A percentile compares a stretch with the other conserved stretches of the same genome.
Evolutionary conservation across 2,113 vertebrate genomes (phyloP).

Genomic region (Oceanodroma tethys): DNA sequence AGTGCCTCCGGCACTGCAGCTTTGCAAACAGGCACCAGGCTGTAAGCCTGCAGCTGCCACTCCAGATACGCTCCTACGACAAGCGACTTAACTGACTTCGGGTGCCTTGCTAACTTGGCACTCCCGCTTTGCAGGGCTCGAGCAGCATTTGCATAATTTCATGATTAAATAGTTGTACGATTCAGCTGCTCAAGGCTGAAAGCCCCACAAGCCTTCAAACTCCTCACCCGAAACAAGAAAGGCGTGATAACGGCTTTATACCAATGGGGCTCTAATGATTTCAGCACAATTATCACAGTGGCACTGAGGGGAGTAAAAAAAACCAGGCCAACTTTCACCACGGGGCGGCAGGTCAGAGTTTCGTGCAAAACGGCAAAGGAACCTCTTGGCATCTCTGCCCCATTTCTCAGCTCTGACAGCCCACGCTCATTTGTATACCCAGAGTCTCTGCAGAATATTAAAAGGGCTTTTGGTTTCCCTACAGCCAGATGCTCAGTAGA

Average conservation of each 20-base stretch:
- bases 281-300: not conserved
- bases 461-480: slow-evolving; percentile 20
- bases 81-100: not conserved
- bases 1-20: not conserved
- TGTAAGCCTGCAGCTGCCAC: not conserved
- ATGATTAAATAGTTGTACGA: not conserved
- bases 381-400: slow-evolving; percentile 16
- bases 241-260: not conserved
- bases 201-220: not conserved
- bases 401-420: slow-evolving; percentile 30
- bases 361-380: not conserved
- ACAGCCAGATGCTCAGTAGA: slow-evolving; percentile 55
- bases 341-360: not conserved
- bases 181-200: not conserved
- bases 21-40: not conserved
- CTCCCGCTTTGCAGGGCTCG: not conserved
- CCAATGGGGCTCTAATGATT: not conserved
- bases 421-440: not conserved
- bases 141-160: not conserved
- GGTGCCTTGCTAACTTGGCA: not conserved
- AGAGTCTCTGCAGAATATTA: slow-evolving; percentile 34
- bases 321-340: not conserved
- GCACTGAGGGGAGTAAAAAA: not conserved
- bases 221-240: not conserved
- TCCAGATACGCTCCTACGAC: rapidly evolving